Conservation (phyloP, 2,888 invertebrate species). For the Cerastoderma edule region DNA sequence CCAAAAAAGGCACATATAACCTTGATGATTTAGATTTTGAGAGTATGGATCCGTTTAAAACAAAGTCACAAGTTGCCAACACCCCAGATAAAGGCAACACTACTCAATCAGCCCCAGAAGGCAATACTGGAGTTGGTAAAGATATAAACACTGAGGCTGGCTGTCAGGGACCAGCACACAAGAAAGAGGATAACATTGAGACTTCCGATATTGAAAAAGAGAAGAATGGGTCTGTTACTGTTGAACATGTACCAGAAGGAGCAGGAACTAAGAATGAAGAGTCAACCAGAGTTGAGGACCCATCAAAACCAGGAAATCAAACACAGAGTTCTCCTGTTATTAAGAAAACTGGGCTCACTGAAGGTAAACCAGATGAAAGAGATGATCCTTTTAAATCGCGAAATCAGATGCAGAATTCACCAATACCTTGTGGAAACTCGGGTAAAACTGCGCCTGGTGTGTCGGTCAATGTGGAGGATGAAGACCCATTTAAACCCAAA, state of each 20-base stretch:
- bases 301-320: conserved; percentile 48
- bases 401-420: conserved; percentile 49
- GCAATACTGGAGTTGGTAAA: too few relatives aligned
- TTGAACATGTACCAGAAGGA: too few relatives aligned
- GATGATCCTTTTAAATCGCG: conserved; percentile 49
- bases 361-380: conserved; percentile 19
- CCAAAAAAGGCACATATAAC: conserved; percentile 10
- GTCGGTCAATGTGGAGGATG: not conserved
- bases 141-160: too few relatives aligned
- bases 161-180: too few relatives aligned
- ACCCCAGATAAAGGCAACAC: conserved; percentile 46
- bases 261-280: too few relatives aligned
- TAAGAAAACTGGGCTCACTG: conserved; percentile 24
- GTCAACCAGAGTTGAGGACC: conserved; percentile 27
- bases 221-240: too few relatives aligned
- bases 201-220: too few relatives aligned
- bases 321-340: conserved; percentile 49
- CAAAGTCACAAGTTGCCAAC: conserved; percentile 52
- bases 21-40: conserved; percentile 37
- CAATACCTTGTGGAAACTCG: conserved; percentile 21
- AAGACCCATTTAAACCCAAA: conserved; percentile 46
- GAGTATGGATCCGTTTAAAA: conserved; percentile 57
- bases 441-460: not conserved
- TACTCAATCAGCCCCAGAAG: too few relatives aligned
- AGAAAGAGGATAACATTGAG: too few relatives aligned